Evolutionary conservation across 2,113 vertebrate species (phyloP), one percentile per base, ranked within the genome.

Genomic region (Tyrannus savana): DNA sequence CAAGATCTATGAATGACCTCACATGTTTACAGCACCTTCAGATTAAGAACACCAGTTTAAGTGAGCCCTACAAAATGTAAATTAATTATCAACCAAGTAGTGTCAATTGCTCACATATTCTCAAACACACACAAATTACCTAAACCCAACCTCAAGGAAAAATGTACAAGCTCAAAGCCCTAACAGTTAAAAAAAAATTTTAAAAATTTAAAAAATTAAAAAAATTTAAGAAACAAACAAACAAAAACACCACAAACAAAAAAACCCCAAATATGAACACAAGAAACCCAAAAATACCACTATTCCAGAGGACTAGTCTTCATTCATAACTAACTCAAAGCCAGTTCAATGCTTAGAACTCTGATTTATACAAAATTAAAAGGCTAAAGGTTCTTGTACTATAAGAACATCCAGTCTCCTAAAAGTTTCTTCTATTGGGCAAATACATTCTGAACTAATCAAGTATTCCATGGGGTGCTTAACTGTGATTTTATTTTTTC

Each of bases 141-240:
- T 84, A 87, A 44, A 24, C 27, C 18, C 5, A 86, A 1, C 27
- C 39, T 46, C 4, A 5, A 58, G 14, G 21, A 42, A 86, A 81
- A 84, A 77, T 4, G 59, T 8, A 63, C 8, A 90, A 41, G 0
- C 8, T 55, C 46, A 74, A 94, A 79, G 14, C 5, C 37, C 39
- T 58, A 39, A 60, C 0, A 62, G 14, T 42, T n/a, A 15, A 15
- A 10, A 21, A 19, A 19, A 7, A 50, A 42, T 8, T 42, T 17
- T 1, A 19, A 7, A 50, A 42, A 7, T 42, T 17, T 1, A 21
- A 21, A 19, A 7, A 50, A 42, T 8, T 42, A 12, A 0, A 23
- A 63, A 19, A 7, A 44, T 31, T 9, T 37, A 27, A 16, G 37
- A 16, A 1, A 1, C 28, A 52, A 56, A n/a, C 14, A 11, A 23